Evolutionary conservation across 1,140 invertebrate species (phyloP), one percentile per base, ranked within the genome.

Genomic region (Rhizoglyphus robini): DNA sequence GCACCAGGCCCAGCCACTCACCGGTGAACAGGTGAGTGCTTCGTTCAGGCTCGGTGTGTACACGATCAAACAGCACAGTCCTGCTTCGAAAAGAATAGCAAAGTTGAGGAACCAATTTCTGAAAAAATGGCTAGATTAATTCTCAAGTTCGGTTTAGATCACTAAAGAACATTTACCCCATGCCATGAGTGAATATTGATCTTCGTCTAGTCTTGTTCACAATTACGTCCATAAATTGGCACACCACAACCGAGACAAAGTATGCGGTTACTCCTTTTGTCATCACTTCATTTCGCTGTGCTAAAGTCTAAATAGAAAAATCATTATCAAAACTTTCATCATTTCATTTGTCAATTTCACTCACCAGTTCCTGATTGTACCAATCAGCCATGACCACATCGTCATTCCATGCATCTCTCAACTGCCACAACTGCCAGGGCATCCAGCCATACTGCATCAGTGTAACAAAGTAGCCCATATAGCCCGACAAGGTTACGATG

Each of bases 401-500:
- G 97, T 72, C 88, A 82, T 76, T 92, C 89, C 74, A 93, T 83
- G 71, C 97, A 41, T 18, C 18, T 41, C 36, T 41, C 36, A 18
- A 86, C 63, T 91, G 90, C 73, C 95, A 86, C 64, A 96, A 80
- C 74, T 83, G 80, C 70, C 79, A 73, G 0, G 91, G 90, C 72
- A 90, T 81, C 80, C 96, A 41, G 68, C 95, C 95, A 78, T 96
- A 95, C 75, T 97, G 91, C 82, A 90, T 90, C 91, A 97, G 92
- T 73, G 97, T 96, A 59, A 96, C 91, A 77, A 97, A 96, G 81
- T 97, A 97, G 8, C 36, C 34, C 5, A 38, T 15, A 86, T 98
- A 99, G 32, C 94, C 95, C 70, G 93, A 93, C 30, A 90, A 90
- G 62, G 95, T 94, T 83, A 98, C 94, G 76, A 99, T 98, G 91